Percentiles rank a stretch among this genome's conserved stretches.
phyloP scores from a whole-genome alignment of 2,888 invertebrate species.

The Busseola fusca region DNA sequence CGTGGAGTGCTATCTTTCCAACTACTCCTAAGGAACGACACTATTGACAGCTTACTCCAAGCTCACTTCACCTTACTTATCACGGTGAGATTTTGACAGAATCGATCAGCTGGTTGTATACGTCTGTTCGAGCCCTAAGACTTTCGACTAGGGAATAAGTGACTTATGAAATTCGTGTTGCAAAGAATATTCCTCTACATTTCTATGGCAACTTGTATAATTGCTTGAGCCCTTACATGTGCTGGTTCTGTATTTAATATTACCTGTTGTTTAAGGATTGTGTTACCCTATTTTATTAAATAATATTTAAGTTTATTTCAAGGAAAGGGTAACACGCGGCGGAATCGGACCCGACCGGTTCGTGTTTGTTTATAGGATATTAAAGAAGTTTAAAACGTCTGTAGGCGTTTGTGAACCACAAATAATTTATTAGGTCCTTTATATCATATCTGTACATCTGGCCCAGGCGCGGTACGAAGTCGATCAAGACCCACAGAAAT shows the following conservation, averaged over 20 bases:
- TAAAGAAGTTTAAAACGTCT: neutral
- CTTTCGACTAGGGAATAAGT: constrained; percentile 29
- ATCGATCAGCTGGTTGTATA: neutral
- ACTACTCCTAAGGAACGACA: too few relatives aligned
- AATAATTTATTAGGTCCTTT: neutral
- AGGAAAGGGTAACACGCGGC: neutral
- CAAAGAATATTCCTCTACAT: constrained; percentile 35
- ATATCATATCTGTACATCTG: too few relatives aligned
- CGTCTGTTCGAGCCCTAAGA: neutral
- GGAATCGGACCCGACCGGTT: neutral
- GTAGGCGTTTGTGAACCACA: neutral
- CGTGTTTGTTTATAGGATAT: neutral
- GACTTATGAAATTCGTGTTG: constrained; percentile 2
- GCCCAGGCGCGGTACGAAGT: too few relatives aligned
- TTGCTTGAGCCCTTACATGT: constrained; percentile 38
- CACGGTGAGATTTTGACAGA: too few relatives aligned
- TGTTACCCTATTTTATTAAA: neutral
- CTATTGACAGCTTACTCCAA: too few relatives aligned
- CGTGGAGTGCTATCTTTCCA: too few relatives aligned
- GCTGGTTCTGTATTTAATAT: constrained; percentile 15
- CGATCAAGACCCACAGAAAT: too few relatives aligned
- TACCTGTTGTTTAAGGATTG: constrained; percentile 5
- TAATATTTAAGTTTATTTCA: neutral
- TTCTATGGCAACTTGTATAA: constrained; percentile 47
- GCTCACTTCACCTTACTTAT: too few relatives aligned